Conservation (phyloP, 2,113 vertebrate genomes). For the Microcebus murinus region DNA sequence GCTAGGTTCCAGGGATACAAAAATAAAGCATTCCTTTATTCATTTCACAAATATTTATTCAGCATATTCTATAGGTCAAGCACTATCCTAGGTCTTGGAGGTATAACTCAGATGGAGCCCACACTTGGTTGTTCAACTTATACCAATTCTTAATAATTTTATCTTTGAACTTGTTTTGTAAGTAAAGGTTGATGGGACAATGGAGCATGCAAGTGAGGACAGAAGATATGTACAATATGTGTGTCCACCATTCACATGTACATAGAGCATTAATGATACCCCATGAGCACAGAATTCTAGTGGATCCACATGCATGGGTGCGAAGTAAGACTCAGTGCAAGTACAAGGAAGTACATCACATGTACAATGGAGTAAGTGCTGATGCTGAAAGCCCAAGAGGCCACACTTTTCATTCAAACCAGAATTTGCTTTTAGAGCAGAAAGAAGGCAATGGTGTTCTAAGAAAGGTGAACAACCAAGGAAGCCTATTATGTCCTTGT, state of each 20-base stretch:
- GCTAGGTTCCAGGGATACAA: not conserved
- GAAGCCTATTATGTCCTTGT: not conserved
- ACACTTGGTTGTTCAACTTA: not conserved
- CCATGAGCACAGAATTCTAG: not conserved
- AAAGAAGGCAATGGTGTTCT: not conserved
- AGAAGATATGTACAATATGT: not conserved
- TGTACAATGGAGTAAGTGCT: accelerated
- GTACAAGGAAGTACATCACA: too few species aligned
- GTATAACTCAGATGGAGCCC: not conserved
- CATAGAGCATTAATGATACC: not conserved
- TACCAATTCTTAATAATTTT: not conserved
- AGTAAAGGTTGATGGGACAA: not conserved
- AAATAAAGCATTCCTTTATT: not conserved
- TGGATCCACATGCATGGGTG: too few species aligned
- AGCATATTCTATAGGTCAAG: too few species aligned
- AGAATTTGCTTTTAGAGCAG: not conserved
- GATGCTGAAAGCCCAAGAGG: not conserved
- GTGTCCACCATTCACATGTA: not conserved
- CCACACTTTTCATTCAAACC: not conserved
- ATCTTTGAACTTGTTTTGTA: not conserved
- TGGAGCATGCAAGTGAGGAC: not conserved
- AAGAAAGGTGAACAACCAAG: not conserved
- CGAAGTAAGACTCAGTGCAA: not conserved
- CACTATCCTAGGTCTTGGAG: too few species aligned
- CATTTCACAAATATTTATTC: too few species aligned